Evolutionary conservation across 2,888 invertebrate genomes (phyloP), one percentile per base, ranked within the genome.

Genomic region (Hipparchia sbordonii): DNA sequence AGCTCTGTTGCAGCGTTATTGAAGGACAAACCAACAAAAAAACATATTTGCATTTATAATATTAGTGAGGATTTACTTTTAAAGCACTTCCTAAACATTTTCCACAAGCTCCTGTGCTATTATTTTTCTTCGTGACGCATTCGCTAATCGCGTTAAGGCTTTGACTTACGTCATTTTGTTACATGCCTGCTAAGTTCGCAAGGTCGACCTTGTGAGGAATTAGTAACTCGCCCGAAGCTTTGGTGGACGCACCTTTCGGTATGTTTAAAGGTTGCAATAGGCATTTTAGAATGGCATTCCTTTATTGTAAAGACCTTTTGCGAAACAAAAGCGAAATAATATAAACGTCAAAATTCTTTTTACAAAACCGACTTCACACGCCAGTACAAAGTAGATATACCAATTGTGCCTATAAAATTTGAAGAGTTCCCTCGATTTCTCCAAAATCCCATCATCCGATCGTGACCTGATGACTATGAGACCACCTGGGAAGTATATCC

Each of bases 121-220:
- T 48, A 77, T 79, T 73, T 67, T 71, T 73, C 67, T 59, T 56
- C 54, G 60, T 70, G 73, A 69, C 70, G 70, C 72, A 68, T 59
- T 59, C 63, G 75, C 72, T 76, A 77, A 71, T 77, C 67, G 70
- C 62, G 57, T 76, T 74, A 74, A 73, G 70, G 71, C 59, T 76
- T 74, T 56, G 54, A 66, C 70, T 71, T 65, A 68, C 72, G 73
- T 60, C 66, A 67, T 70, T 71, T 65, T 60, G 67, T 59, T 48
- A 10, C 13, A 62, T 33, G 60, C 46, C 67, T 67, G 61, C 51
- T 57, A 56, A 52, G 54, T 54, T 68, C 52, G 65, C 74, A 66
- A 72, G 71, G 77, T 73, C 70, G 69, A 63, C 72, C 72, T 74
- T 77, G 74, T 48, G 1, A 71, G 66, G 61, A 66, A 72, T 72